Base-by-base conservation (phyloP, 2,113 vertebrate species). In the Leptobrachium ailaonicum region DNA sequence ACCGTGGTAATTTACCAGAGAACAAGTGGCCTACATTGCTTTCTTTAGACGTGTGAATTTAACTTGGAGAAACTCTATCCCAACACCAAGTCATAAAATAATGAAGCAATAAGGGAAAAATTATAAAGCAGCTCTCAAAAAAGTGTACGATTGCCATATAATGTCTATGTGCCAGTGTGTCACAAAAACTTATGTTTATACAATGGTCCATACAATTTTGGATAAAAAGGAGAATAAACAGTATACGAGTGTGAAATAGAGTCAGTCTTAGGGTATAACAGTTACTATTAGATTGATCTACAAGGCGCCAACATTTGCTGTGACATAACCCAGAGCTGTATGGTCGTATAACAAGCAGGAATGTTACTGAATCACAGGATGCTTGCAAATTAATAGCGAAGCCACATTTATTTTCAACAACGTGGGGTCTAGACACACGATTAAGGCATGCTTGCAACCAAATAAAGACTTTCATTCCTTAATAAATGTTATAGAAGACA, bases 21-120 rank as follows among this genome's bases (percentile, higher is more conserved):
- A 71, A 68, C 76, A 78, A 71, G 67, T 78, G 76, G 67, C 66
- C 56, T 77, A 66, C 43, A 56, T 41, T 77, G 75, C 76, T 78
- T 78, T 78, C 76, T 78, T 71, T 78, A 78, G 76, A 78, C 20
- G 76, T 78, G 76, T 78, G 76, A 78, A 71, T 71, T 54, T 71
- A 78, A 78, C 76, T 71, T 47, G 56, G 76, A 12, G 76, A 78
- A 71, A 78, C 67, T 32, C 20, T 32, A 32, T 32, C 20, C 45
- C 43, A 53, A 77, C 41, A 41, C 14, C 41, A 45, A 63, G 66
- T 63, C 60, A 41, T 78, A 71, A 78, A 78, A 78, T 62, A 11
- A 71, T 58, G 50, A 70, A 71, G 68, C 41, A 56, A 71, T 63
- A 66, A 71, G 67, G 63, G 67, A 45, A 47, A 64, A 71, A 78